Evolutionary conservation across 2,797 vertebrate genomes (phyloP), one percentile per base, ranked within the genome.

Genomic region (Odontamblyopus lacepedii): DNA sequence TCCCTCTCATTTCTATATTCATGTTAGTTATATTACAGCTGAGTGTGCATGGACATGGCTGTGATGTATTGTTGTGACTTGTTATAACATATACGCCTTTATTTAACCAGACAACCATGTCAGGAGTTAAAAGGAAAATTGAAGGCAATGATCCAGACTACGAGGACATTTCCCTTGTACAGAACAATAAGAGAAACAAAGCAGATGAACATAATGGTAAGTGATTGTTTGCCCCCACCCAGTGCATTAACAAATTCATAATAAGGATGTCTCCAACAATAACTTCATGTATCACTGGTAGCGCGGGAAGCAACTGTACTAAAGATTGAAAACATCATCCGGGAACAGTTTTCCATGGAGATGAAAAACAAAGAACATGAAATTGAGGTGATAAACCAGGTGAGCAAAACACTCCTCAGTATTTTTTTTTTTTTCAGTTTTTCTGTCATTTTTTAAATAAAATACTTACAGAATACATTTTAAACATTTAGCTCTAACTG

Each of bases 321-420:
- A 89, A 99, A 98, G 94, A 99, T 99, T 29, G 97, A 99, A 78
- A 91, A 91, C 38, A 98, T 99, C 87, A 97, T 99, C 84, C 97
- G 95, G 83, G 96, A 99, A 59, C 98, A 99, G 75, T 99, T 99
- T 92, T 92, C 96, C 0, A 85, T 98, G 16, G 98, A 99, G 92
- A 97, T 99, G 95, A 99, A 97, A 93, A 99, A 95, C 91, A 99
- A 99, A 89, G 98, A 98, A 75, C 97, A 99, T 69, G 98, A 99
- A 91, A 99, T 99, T 76, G 97, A 99, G 92, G 95, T 99, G 70
- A 99, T 99, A 69, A 96, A 97, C 84, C 97, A 99, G 96, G 98
- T 99, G 95, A 81, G 6, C n/a, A 6, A 6, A 65, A 71, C 26
- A 63, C 11, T 19, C 19, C 65, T 29, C 0, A 0, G 48, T 71